phyloP scores from a whole-genome alignment of 1,140 invertebrate species.

The Laupala kohalensis region DNA sequence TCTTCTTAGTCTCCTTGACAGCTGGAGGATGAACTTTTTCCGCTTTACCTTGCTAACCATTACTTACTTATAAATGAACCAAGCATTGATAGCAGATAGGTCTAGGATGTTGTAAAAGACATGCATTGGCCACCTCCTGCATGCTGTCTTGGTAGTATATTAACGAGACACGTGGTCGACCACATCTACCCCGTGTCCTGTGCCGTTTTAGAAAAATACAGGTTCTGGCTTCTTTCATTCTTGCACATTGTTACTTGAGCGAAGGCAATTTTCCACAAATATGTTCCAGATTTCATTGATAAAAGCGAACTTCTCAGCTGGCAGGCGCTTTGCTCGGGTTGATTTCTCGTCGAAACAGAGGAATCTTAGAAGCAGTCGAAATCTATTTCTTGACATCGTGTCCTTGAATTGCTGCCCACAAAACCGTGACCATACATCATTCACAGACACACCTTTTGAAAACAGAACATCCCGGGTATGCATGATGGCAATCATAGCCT shows the following conservation, averaged over 20 bases:
- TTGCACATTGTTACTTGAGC: conserved; percentile 3
- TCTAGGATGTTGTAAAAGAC: conserved; percentile 37
- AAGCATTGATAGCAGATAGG: conserved; percentile 24
- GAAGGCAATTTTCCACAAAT: conserved; percentile 4
- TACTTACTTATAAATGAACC: conserved; percentile 1
- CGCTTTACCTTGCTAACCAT: too few species aligned
- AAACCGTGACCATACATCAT: neutral
- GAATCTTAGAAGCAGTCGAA: neutral
- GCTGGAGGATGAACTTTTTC: too few species aligned
- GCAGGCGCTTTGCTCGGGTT: neutral
- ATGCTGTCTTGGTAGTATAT: conserved; percentile 32
- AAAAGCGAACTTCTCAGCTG: conserved; percentile 4
- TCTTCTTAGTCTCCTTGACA: too few species aligned
- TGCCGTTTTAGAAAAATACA: conserved; percentile 20
- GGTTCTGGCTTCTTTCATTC: conserved; percentile 16
- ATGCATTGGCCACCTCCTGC: conserved; percentile 35
- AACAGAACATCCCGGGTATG: neutral
- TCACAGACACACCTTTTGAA: neutral
- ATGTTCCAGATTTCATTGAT: conserved; percentile 1
- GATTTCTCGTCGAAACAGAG: conserved; percentile 8
- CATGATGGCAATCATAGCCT: conserved; percentile 2
- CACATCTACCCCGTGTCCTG: conserved; percentile 20
- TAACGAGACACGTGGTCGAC: conserved; percentile 21
- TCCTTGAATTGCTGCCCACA: neutral
- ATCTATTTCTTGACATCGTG: conserved; percentile 1